These are phyloP conservation scores for Halictus quadricinctus DNA, from an alignment of 2,888 invertebrate species.

Conservation along the genomic window DNA sequence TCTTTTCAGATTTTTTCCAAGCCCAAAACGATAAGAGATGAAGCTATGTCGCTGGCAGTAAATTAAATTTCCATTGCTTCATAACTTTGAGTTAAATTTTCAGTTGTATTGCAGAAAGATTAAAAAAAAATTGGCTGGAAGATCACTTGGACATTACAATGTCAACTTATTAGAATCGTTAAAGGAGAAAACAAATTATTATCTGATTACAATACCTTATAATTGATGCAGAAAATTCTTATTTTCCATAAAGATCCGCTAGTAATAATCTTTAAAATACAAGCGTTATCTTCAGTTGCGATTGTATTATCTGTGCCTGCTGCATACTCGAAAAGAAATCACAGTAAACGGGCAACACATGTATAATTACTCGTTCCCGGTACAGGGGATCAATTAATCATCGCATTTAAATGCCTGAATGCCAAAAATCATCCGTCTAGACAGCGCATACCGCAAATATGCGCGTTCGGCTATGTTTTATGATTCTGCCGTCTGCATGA, in stretches of 20 bases:
- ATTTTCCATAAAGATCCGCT: neutral
- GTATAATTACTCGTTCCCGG: neutral
- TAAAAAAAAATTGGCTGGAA: no score
- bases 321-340: neutral
- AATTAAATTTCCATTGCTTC: no score
- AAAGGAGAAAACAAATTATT: no score
- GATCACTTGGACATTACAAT: no score
- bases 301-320: neutral
- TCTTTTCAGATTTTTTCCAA: no score
- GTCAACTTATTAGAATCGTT: no score
- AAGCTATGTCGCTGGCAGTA: no score
- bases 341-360: neutral
- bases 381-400: neutral
- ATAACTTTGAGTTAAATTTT: no score
- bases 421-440: conserved; percentile 22
- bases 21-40: no score
- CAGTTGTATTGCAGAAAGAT: no score
- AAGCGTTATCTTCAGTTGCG: neutral
- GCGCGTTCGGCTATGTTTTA: conserved; percentile 31
- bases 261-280: neutral
- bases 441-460: conserved; percentile 24
- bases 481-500: conserved; percentile 31
- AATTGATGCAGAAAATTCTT: neutral
- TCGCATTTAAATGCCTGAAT: neutral
- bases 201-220: no score